Conservation (phyloP, 2,797 vertebrate genomes). For the Anguilla pacifica region DNA sequence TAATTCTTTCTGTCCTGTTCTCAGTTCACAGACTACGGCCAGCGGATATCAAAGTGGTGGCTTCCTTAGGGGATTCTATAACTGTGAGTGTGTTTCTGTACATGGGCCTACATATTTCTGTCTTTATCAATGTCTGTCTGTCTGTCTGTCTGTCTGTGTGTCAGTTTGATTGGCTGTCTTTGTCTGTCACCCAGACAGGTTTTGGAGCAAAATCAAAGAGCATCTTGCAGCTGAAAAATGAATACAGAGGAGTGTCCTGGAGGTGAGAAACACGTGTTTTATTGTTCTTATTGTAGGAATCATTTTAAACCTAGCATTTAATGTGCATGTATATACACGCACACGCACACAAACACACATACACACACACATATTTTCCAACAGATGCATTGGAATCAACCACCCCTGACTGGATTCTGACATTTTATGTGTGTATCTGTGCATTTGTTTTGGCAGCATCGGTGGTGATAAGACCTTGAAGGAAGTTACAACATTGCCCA, state of each 20-base stretch:
- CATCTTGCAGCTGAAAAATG: conserved; percentile 56
- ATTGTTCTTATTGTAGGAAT: neutral
- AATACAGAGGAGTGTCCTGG: conserved; percentile 88
- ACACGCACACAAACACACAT: neutral
- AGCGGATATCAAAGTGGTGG: conserved; percentile 83
- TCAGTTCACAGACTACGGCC: conserved; percentile 84
- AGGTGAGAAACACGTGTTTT: conserved; percentile 71
- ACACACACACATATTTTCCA: neutral
- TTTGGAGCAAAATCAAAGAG: conserved; percentile 75
- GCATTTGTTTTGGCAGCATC: conserved; percentile 67
- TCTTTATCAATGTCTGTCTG: conserved; percentile 19
- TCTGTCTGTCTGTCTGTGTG: conserved; percentile 25
- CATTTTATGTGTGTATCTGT: neutral
- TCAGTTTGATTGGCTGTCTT: conserved; percentile 16
- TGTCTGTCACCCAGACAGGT: conserved; percentile 70
- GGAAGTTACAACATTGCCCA: conserved; percentile 85
- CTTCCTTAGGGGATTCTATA: conserved; percentile 86
- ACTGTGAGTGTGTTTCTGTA: conserved; percentile 76
- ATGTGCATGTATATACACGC: neutral
- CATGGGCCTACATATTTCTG: neutral
- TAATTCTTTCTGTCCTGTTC: conserved; percentile 7
- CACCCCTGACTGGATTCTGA: neutral
- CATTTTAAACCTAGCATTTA: neutral
- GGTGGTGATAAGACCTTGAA: conserved; percentile 85
- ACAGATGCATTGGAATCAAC: neutral